These are phyloP conservation scores for Lethrus apterus DNA, from an alignment of 1,140 invertebrate genomes.

Conservation along the genomic window DNA sequence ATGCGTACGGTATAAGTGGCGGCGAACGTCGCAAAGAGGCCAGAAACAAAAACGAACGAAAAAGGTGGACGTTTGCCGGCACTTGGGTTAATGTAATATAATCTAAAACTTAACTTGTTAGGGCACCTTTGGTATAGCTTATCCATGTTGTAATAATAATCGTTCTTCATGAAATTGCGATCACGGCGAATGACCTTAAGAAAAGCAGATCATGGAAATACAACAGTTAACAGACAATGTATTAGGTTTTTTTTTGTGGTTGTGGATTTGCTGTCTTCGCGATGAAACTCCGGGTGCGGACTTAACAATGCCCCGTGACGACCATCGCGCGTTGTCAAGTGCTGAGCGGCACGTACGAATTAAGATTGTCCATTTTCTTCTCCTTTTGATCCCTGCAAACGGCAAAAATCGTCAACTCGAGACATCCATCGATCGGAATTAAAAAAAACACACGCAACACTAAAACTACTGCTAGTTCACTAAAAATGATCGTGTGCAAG, in stretches of 20 bases:
- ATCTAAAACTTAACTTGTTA: slow-evolving; percentile 43
- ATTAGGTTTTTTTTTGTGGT: slow-evolving; percentile 6
- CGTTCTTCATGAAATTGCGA: background rate
- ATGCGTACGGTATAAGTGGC: no score
- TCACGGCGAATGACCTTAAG: background rate
- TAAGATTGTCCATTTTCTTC: slow-evolving; percentile 65
- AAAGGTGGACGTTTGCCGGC: no score
- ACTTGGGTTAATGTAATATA: no score
- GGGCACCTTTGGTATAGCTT: slow-evolving; percentile 46
- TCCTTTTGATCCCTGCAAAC: slow-evolving; percentile 62
- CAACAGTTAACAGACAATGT: slow-evolving; percentile 4
- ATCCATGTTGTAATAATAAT: slow-evolving; percentile 25
- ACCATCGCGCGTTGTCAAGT: slow-evolving; percentile 39
- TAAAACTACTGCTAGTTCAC: no score
- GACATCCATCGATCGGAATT: no score
- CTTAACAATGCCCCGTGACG: slow-evolving; percentile 33
- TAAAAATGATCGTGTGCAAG: no score
- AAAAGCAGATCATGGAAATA: slow-evolving; percentile 5
- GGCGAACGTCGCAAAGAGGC: no score
- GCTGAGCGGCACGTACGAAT: slow-evolving; percentile 41
- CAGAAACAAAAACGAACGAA: no score
- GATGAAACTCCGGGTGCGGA: background rate
- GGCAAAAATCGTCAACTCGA: no score
- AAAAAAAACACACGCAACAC: no score
- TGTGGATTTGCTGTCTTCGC: slow-evolving; percentile 20